phyloP scores from a whole-genome alignment of 2,113 vertebrate genomes.

The Petromus typicus region DNA sequence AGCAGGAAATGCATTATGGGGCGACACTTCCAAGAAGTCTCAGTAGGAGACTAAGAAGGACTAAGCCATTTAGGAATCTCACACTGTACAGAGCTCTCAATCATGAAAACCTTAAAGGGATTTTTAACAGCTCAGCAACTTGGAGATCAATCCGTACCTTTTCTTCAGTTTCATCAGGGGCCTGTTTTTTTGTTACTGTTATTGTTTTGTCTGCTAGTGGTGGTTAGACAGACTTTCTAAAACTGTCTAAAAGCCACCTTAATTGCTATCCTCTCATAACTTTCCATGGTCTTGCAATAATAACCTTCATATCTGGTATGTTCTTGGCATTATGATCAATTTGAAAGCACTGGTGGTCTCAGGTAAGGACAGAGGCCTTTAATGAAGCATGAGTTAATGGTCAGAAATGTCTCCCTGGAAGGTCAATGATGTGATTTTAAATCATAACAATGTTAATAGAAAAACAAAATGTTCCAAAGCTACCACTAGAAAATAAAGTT shows the following conservation, averaged over 20 bases:
- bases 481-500: constrained; percentile 78
- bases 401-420: constrained; percentile 78
- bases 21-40: constrained; percentile 61
- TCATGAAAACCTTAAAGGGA: constrained; percentile 64
- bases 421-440: constrained; percentile 82
- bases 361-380: constrained; percentile 77
- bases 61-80: constrained; percentile 70
- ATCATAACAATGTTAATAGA: constrained; percentile 80
- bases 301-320: constrained; percentile 80
- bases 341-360: constrained; percentile 73
- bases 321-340: constrained; percentile 80
- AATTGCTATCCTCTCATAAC: constrained; percentile 79
- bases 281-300: constrained; percentile 83
- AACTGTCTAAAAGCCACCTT: constrained; percentile 79
- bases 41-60: constrained; percentile 62
- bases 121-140: constrained; percentile 67
- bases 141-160: constrained; percentile 57
- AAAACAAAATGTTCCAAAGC: constrained; percentile 71
- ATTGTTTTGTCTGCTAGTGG: constrained; percentile 79
- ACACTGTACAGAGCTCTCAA: constrained; percentile 40
- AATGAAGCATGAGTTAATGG: constrained; percentile 76
- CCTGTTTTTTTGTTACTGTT: constrained; percentile 66
- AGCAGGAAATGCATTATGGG: constrained; percentile 69
- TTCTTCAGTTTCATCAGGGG: constrained; percentile 65
- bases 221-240: constrained; percentile 76